phyloP scores from a whole-genome alignment of 2,888 invertebrate species.

The Clivina fossor region DNA sequence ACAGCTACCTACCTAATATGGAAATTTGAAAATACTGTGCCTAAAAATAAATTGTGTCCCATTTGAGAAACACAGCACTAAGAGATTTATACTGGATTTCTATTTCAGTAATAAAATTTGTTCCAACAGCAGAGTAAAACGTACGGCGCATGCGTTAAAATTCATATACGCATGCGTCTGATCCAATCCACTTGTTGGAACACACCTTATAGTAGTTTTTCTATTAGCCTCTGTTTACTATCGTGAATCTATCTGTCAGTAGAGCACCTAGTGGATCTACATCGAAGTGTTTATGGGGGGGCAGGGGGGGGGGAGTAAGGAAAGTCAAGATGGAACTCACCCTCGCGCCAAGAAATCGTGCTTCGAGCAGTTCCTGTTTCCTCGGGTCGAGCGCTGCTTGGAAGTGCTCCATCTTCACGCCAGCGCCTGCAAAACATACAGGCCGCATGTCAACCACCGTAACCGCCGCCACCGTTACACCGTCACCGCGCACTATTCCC shows the following conservation, averaged over 20 bases:
- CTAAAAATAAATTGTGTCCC: too few species aligned
- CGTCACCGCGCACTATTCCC: background rate
- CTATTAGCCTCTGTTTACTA: slow-evolving; percentile 34
- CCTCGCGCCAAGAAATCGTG: slow-evolving; percentile 94
- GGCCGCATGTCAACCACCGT: slow-evolving; percentile 19
- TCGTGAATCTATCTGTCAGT: background rate
- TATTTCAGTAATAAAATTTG: too few species aligned
- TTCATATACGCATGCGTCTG: background rate
- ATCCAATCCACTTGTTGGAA: background rate
- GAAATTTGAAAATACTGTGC: too few species aligned
- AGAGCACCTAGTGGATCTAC: too few species aligned
- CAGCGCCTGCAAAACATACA: slow-evolving; percentile 68
- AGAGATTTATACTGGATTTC: too few species aligned
- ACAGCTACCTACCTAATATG: too few species aligned
- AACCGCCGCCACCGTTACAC: background rate
- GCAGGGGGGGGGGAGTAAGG: slow-evolving; percentile 37
- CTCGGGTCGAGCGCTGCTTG: slow-evolving; percentile 96
- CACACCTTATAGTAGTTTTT: background rate
- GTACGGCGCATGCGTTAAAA: too few species aligned
- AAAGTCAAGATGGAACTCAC: slow-evolving; percentile 62
- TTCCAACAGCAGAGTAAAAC: too few species aligned
- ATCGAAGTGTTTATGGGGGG: too few species aligned
- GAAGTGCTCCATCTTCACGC: slow-evolving; percentile 96
- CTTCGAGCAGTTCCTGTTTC: slow-evolving; percentile 98
- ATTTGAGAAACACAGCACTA: too few species aligned